Evolutionary conservation across 2,888 invertebrate genomes (phyloP).

Genomic region (Athrips mouffetella): DNA sequence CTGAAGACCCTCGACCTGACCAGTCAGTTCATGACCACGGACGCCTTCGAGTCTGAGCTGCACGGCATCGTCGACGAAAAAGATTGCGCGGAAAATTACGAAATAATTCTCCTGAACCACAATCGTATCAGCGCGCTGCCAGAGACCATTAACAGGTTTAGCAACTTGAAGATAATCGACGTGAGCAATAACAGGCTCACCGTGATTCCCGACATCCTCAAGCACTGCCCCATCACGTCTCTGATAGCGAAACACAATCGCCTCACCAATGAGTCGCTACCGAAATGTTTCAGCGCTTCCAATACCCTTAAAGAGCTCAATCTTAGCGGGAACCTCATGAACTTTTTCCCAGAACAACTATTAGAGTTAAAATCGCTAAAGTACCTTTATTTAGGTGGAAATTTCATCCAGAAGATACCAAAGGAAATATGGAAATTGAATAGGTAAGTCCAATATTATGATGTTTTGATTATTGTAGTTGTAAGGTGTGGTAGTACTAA

Average conservation of each 20-base stretch:
- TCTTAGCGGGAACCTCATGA: conserved; percentile 93
- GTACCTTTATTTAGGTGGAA: conserved; percentile 94
- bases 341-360: conserved; percentile 91
- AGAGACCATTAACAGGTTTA: conserved; percentile 80
- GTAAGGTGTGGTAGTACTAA: too few relatives aligned
- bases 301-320: conserved; percentile 90
- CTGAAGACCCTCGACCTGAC: conserved; percentile 84
- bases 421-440: conserved; percentile 83
- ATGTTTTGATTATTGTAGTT: too few relatives aligned
- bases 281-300: conserved; percentile 87
- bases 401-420: conserved; percentile 88
- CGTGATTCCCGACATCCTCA: conserved; percentile 86
- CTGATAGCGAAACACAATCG: conserved; percentile 94
- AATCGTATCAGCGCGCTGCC: conserved; percentile 88
- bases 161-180: conserved; percentile 88
- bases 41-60: conserved; percentile 78
- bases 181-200: conserved; percentile 91
- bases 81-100: conserved; percentile 78
- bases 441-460: too few relatives aligned
- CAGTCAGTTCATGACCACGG: conserved; percentile 74
- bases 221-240: conserved; percentile 85
- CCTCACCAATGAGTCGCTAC: conserved; percentile 89
- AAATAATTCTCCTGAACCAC: conserved; percentile 90
- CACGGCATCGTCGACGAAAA: conserved; percentile 80
- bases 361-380: conserved; percentile 86